Evolutionary conservation across 2,888 invertebrate genomes (phyloP).

Genomic region (Mesochorus sp.): DNA sequence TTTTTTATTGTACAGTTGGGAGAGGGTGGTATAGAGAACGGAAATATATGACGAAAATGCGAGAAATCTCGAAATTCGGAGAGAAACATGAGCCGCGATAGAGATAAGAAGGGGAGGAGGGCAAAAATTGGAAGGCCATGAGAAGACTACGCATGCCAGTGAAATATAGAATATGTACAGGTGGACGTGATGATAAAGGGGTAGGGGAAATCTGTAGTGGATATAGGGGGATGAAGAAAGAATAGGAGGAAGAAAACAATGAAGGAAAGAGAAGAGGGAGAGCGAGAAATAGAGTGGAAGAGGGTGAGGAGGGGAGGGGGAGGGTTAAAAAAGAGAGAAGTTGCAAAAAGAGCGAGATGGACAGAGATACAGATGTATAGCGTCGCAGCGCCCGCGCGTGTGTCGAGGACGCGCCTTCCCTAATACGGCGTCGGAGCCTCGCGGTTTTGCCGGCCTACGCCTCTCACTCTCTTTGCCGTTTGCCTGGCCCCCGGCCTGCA

Average conservation of each 20-base stretch:
- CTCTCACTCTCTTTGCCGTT: slow-evolving; percentile 47
- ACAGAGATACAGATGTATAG: slow-evolving; percentile 80
- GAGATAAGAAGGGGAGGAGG: not conserved
- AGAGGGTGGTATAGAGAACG: not conserved
- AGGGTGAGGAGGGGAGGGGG: too few species aligned
- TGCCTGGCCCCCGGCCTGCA: slow-evolving; percentile 38
- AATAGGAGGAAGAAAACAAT: not conserved
- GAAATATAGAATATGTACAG: not conserved
- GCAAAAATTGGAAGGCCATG: not conserved
- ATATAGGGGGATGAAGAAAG: slow-evolving; percentile 26
- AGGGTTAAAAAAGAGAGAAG: slow-evolving; percentile 69
- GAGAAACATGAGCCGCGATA: slow-evolving; percentile 14
- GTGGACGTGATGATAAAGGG: not conserved
- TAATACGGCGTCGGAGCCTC: slow-evolving; percentile 78
- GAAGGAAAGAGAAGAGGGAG: not conserved
- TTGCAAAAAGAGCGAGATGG: slow-evolving; percentile 57
- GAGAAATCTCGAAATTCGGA: not conserved
- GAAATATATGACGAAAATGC: not conserved
- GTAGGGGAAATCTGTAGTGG: slow-evolving; percentile 21
- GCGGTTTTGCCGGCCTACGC: slow-evolving; percentile 73
- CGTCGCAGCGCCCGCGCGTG: slow-evolving; percentile 82
- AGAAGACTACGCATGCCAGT: not conserved
- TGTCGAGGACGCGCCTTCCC: slow-evolving; percentile 80
- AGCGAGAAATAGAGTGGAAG: too few species aligned
- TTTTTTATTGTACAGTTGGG: not conserved